These are phyloP conservation scores for Polietes domitor DNA, from an alignment of 2,888 invertebrate species.

Conservation along the genomic window DNA sequence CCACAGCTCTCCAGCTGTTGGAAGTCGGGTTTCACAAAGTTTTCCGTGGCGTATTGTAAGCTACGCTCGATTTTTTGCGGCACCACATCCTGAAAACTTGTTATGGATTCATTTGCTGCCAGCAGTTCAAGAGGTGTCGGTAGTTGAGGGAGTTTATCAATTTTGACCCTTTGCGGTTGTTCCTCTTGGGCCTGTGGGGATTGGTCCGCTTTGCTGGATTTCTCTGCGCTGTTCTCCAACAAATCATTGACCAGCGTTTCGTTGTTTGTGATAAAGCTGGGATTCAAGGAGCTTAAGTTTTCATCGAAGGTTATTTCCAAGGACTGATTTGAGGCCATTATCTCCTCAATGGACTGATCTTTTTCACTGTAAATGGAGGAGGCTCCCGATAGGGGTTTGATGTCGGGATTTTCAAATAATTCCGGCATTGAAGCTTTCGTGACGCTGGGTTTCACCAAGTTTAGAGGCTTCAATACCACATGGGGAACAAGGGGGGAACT, in stretches of 20 bases:
- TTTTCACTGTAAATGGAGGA: constrained; percentile 73
- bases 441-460: constrained; percentile 32
- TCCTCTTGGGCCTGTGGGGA: no score
- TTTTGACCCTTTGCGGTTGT: neutral
- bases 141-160: neutral
- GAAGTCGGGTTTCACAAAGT: neutral
- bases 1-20: constrained; percentile 2
- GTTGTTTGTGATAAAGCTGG: constrained; percentile 71
- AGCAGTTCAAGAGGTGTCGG: neutral
- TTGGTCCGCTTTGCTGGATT: neutral
- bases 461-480: neutral
- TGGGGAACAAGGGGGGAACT: neutral
- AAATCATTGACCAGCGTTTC: constrained; percentile 71
- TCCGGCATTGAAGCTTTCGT: constrained; percentile 43
- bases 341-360: constrained; percentile 79
- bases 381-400: constrained; percentile 56
- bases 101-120: neutral
- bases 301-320: constrained; percentile 77
- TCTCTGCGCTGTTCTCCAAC: constrained; percentile 66
- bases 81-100: neutral
- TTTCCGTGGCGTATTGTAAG: constrained; percentile 14
- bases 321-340: constrained; percentile 77
- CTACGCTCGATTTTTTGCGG: neutral
- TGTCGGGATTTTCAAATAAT: constrained; percentile 62
- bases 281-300: constrained; percentile 70